phyloP scores from a whole-genome alignment of 2,113 vertebrate genomes.

The Cebidichthys violaceus region DNA sequence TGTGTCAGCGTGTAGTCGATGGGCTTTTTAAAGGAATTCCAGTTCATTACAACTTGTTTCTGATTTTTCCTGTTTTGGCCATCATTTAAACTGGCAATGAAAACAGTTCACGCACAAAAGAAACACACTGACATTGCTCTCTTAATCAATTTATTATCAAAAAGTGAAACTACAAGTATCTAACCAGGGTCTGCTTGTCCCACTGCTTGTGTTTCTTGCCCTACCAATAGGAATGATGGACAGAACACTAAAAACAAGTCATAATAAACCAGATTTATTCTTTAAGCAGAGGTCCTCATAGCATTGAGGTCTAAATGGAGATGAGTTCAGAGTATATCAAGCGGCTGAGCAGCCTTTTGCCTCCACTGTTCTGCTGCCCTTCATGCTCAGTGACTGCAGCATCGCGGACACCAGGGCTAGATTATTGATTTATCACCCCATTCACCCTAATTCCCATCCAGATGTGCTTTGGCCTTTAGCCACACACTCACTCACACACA shows the following conservation, averaged over 20 bases:
- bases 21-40: background rate
- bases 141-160: background rate
- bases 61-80: background rate
- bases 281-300: background rate
- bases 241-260: background rate
- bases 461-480: slow-evolving; percentile 81
- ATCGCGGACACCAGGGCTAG: slow-evolving; percentile 60
- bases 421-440: slow-evolving; percentile 82
- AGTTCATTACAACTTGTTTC: slow-evolving; percentile 3
- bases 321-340: slow-evolving; percentile 58
- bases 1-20: background rate
- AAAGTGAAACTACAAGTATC: background rate
- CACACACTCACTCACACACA: slow-evolving; percentile 35
- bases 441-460: slow-evolving; percentile 82
- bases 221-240: background rate
- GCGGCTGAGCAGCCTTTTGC: slow-evolving; percentile 22
- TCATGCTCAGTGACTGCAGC: slow-evolving; percentile 84
- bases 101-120: background rate
- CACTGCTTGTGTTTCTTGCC: background rate
- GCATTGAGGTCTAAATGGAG: slow-evolving; percentile 53
- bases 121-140: background rate
- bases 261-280: background rate
- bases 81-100: background rate
- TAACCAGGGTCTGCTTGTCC: background rate
- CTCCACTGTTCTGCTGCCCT: slow-evolving; percentile 74